Base-by-base conservation (phyloP, 2,113 vertebrate genomes). In the Campylorhamphus procurvoides region DNA sequence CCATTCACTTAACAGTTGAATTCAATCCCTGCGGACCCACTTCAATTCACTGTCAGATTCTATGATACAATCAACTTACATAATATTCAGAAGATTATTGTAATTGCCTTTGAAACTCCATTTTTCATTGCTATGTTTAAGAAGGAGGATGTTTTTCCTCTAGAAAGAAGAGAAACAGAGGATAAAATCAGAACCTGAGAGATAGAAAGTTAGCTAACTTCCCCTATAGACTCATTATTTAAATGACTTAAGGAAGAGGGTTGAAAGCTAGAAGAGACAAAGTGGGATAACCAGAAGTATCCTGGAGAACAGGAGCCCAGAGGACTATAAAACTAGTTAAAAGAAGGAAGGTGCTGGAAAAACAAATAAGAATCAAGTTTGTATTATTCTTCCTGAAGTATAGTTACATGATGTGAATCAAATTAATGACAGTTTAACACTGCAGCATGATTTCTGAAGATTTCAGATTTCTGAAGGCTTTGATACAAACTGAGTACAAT, bases 371-470 rank as follows among this genome's bases (percentile, higher is more conserved):
- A 93, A 87, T 84, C 23, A 53, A 69, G 35, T 83, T 84, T 88
- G 33, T 81, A 58, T 92, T 94, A 80, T 55, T 94, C 42, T 92
- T 92, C 56, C 46, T 46, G 18, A 84, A 73, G 52, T 62, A 20
- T 9, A 62, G 62, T 73, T 87, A 64, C 68, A 56, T 84, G 77
- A 58, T 79, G 40, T 84, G 81, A 94, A 84, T 35, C 28, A 87
- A 91, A 75, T 84, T 92, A 94, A 87, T 66, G 59, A 35, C 46
- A 66, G 24, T 66, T 96, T 85, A 85, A 85, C 18, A 76, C 84
- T 93, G 74, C 69, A 90, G 53, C 22, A 53, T 72, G 71, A 94
- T n/a, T n/a, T n/a, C n/a, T n/a, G n/a, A n/a, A n/a, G n/a, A 91
- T 66, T 87, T 75, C 33, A 82, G 44, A 64, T 84, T 84, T 93